These are phyloP conservation scores for Ursus arctos DNA, from an alignment of 2,113 vertebrate genomes.

Conservation along the genomic window DNA sequence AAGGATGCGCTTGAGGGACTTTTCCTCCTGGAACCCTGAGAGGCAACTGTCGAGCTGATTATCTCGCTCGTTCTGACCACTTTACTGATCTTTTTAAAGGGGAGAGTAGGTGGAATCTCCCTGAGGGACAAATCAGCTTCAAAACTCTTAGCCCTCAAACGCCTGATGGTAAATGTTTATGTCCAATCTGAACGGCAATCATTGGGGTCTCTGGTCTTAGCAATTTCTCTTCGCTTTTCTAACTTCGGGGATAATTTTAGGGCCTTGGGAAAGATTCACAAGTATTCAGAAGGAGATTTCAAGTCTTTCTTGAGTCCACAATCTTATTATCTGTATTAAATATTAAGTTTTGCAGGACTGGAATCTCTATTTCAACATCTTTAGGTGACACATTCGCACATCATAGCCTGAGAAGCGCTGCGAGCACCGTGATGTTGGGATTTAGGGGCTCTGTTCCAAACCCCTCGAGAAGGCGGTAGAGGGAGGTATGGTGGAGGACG, in stretches of 20 bases:
- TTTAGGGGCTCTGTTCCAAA: background rate
- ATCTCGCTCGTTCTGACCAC: background rate
- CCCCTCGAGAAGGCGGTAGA: background rate
- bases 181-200: background rate
- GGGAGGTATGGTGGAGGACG: background rate
- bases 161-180: background rate
- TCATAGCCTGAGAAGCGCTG: background rate
- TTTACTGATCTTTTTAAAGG: background rate
- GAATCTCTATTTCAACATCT: background rate
- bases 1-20: background rate
- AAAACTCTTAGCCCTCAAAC: background rate
- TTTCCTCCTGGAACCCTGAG: background rate
- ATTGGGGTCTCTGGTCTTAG: background rate
- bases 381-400: background rate
- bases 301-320: background rate
- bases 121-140: background rate
- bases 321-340: background rate
- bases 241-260: background rate
- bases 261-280: background rate
- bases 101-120: background rate
- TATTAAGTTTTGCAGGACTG: background rate
- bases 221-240: slow-evolving; percentile 42
- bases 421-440: background rate
- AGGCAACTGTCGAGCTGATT: background rate
- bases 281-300: slow-evolving; percentile 20